These are phyloP conservation scores for Macrosteles quadrilineatus DNA, from an alignment of 1,140 invertebrate genomes.

Conservation along the genomic window DNA sequence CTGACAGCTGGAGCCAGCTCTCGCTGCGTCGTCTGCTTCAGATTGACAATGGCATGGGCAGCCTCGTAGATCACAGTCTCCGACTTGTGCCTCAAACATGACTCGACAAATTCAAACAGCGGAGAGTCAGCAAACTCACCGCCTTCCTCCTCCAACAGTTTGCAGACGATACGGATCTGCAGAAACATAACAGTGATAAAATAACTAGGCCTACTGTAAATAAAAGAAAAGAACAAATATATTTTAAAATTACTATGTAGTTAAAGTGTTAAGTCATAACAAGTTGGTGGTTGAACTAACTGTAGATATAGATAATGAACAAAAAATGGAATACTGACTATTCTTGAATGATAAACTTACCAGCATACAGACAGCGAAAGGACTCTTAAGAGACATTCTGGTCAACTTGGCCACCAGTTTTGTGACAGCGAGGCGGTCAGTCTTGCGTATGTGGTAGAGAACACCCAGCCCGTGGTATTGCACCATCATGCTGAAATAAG, in stretches of 20 bases:
- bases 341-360: constrained; percentile 58
- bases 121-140: constrained; percentile 61
- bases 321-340: no score
- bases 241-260: no score
- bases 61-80: constrained; percentile 99
- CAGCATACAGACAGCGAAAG: constrained; percentile 92
- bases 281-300: no score
- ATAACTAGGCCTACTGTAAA: no score
- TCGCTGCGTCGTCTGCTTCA: constrained; percentile 76
- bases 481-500: constrained; percentile 87
- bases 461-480: constrained; percentile 98
- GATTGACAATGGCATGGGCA: constrained; percentile 88
- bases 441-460: constrained; percentile 90
- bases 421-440: constrained; percentile 92
- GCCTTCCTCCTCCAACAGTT: constrained; percentile 86
- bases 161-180: constrained; percentile 91
- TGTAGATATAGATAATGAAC: no score
- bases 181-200: not conserved
- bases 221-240: no score
- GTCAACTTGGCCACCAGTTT: constrained; percentile 93
- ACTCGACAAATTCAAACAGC: constrained; percentile 89
- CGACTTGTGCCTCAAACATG: constrained; percentile 91
- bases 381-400: constrained; percentile 75
- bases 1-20: constrained; percentile 93
- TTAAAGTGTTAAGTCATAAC: no score